These are phyloP conservation scores for Drosophila navojoa DNA, from an alignment of 1,140 invertebrate species.

Conservation along the genomic window DNA sequence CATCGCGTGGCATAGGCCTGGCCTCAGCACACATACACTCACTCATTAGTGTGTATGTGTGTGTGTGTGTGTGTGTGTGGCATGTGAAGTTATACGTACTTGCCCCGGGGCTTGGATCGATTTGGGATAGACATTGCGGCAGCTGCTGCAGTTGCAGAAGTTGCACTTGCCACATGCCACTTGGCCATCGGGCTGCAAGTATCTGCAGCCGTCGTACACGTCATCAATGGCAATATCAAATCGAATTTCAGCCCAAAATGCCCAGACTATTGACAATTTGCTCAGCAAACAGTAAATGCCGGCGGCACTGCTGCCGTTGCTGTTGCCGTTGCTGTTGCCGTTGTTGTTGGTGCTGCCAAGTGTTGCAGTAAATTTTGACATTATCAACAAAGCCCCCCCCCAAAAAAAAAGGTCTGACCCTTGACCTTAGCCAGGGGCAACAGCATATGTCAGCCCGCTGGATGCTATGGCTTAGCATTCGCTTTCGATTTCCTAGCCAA, in stretches of 20 bases:
- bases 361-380: conserved; percentile 76
- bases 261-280: conserved; percentile 31
- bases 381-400: conserved; percentile 34
- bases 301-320: background rate
- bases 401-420: conserved; percentile 49
- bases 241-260: conserved; percentile 46
- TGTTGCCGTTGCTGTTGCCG: background rate
- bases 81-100: conserved; percentile 67
- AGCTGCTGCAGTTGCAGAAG: conserved; percentile 54
- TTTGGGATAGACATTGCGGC: conserved; percentile 76
- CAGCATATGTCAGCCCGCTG: conserved; percentile 52
- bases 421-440: conserved; percentile 72
- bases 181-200: conserved; percentile 40
- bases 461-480: conserved; percentile 17
- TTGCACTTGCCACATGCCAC: conserved; percentile 33
- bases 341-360: conserved; percentile 42
- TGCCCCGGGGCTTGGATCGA: conserved; percentile 66
- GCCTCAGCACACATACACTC: conserved; percentile 43
- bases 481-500: conserved; percentile 59
- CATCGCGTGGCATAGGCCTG: conserved; percentile 74
- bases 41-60: conserved; percentile 20
- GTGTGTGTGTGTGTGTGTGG: conserved; percentile 11
- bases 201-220: conserved; percentile 49
- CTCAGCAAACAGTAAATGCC: conserved; percentile 19
- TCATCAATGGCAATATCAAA: conserved; percentile 54